Evolutionary conservation across 2,113 vertebrate genomes (phyloP).

Genomic region (Sorex araneus): DNA sequence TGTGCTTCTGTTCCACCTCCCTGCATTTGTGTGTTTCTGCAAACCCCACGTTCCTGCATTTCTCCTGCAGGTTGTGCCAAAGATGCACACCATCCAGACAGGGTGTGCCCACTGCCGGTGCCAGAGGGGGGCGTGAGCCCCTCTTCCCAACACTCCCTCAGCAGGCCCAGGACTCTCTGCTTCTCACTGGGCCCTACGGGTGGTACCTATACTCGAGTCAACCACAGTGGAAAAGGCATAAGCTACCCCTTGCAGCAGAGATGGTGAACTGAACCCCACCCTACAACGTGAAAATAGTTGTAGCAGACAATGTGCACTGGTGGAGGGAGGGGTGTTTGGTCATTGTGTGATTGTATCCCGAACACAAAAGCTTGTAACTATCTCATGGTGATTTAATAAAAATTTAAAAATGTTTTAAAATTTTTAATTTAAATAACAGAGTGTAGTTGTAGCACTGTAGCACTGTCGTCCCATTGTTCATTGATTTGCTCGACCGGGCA

Average conservation of each 20-base stretch:
- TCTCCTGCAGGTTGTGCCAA: neutral
- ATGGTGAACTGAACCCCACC: neutral
- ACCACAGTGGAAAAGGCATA: neutral
- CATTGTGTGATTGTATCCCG: too few species aligned
- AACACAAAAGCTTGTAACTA: too few species aligned
- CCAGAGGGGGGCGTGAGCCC: neutral
- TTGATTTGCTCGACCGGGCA: too few species aligned
- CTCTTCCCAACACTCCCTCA: constrained; percentile 1
- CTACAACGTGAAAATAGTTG: neutral
- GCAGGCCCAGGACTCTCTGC: neutral
- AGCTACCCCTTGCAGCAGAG: neutral
- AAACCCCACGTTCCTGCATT: neutral
- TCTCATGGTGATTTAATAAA: too few species aligned
- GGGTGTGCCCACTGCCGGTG: neutral
- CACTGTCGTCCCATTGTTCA: too few species aligned
- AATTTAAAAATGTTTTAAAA: too few species aligned
- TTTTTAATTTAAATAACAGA: too few species aligned
- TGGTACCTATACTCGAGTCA: neutral
- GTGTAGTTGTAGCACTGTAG: too few species aligned
- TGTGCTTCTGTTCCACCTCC: constrained; percentile 20
- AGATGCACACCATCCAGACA: neutral
- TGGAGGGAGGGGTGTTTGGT: too few species aligned
- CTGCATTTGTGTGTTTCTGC: neutral
- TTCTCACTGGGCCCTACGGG: neutral
- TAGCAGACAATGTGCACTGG: too few species aligned